phyloP scores from a whole-genome alignment of 1,140 invertebrate species.

The Drosophila kepulauana region DNA sequence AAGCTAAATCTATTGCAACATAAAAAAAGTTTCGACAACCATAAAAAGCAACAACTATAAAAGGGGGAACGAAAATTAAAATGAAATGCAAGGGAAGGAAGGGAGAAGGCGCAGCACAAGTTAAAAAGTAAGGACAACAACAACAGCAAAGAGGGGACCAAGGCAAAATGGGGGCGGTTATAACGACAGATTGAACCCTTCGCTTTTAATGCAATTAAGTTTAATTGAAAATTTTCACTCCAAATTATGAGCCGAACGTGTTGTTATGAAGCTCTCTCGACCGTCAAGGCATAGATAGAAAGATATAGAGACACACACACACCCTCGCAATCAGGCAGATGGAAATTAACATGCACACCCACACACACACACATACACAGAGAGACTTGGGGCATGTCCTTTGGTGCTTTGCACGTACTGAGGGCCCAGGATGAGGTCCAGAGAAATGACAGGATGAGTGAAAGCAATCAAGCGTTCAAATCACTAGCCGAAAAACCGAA shows the following conservation, averaged over 20 bases:
- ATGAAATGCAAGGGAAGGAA: neutral
- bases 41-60: slow-evolving; percentile 67
- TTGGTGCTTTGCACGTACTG: slow-evolving; percentile 74
- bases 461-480: slow-evolving; percentile 82
- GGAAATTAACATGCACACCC: slow-evolving; percentile 78
- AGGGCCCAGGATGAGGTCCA: neutral
- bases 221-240: slow-evolving; percentile 84
- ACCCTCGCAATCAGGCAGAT: slow-evolving; percentile 74
- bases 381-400: slow-evolving; percentile 33
- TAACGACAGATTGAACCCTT: slow-evolving; percentile 83
- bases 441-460: slow-evolving; percentile 42
- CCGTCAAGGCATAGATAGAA: neutral
- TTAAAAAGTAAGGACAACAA: slow-evolving; percentile 44
- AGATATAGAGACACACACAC: slow-evolving; percentile 25
- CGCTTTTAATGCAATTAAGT: slow-evolving; percentile 84
- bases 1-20: slow-evolving; percentile 64
- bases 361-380: slow-evolving; percentile 16
- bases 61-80: slow-evolving; percentile 3
- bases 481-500: slow-evolving; percentile 77
- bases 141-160: slow-evolving; percentile 8
- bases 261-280: slow-evolving; percentile 48
- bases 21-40: slow-evolving; percentile 63
- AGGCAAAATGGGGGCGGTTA: slow-evolving; percentile 24
- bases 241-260: slow-evolving; percentile 81
- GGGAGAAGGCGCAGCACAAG: slow-evolving; percentile 25